These are phyloP conservation scores for Zygogramma bicolorata DNA, from an alignment of 2,888 invertebrate species.

Conservation along the genomic window DNA sequence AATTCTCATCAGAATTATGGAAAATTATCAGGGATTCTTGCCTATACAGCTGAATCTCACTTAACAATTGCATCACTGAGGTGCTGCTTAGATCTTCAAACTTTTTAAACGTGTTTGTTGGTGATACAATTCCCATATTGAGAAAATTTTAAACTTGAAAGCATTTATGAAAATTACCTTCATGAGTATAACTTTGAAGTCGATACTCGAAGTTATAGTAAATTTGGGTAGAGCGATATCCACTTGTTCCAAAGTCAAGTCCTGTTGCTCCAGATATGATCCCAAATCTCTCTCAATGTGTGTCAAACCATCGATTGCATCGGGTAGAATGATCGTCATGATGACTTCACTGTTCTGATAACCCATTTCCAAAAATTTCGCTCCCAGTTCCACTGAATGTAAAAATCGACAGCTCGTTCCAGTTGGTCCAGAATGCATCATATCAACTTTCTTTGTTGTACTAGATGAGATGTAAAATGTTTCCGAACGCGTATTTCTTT, in stretches of 20 bases:
- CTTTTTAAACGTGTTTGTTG: too few species aligned
- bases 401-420: neutral
- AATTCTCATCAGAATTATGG: too few species aligned
- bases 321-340: slow-evolving; percentile 53
- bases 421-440: slow-evolving; percentile 50
- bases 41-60: too few species aligned
- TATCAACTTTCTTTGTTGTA: slow-evolving; percentile 52
- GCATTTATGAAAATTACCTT: slow-evolving; percentile 49
- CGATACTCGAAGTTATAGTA: slow-evolving; percentile 41
- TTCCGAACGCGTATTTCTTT: slow-evolving; percentile 42
- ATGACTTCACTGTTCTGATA: slow-evolving; percentile 47
- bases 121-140: too few species aligned
- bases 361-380: slow-evolving; percentile 55
- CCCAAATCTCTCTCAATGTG: slow-evolving; percentile 38
- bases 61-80: too few species aligned
- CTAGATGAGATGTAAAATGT: slow-evolving; percentile 51
- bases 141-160: too few species aligned
- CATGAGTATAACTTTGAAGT: slow-evolving; percentile 50
- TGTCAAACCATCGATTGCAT: slow-evolving; percentile 46
- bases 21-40: too few species aligned
- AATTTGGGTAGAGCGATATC: slow-evolving; percentile 51
- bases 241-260: slow-evolving; percentile 38
- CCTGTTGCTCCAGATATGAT: slow-evolving; percentile 36
- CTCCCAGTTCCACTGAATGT: slow-evolving; percentile 36
- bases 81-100: too few species aligned